Conservation (phyloP, 2,888 invertebrate genomes). For the Lordiphosa fenestrarum region DNA sequence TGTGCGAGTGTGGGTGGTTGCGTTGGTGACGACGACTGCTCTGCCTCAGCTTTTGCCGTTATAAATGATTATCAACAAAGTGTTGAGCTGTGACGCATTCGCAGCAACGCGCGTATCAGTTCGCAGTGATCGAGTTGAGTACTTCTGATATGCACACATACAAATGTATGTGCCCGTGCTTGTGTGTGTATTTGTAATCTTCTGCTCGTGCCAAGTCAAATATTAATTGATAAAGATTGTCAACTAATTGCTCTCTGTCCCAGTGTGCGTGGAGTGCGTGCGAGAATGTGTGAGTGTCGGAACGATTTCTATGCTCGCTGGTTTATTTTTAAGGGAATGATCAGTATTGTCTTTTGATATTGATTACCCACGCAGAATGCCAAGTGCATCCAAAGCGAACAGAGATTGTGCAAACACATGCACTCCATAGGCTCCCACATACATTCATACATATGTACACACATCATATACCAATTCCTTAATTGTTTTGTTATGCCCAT, state of each 20-base stretch:
- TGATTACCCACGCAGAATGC: not conserved
- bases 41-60: slow-evolving; percentile 1
- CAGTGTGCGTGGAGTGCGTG: slow-evolving; percentile 7
- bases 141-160: slow-evolving; percentile 6
- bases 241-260: slow-evolving; percentile 12
- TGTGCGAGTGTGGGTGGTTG: slow-evolving; percentile 5
- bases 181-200: slow-evolving; percentile 4
- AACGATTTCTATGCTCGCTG: not conserved
- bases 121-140: slow-evolving; percentile 1
- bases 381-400: not conserved
- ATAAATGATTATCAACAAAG: slow-evolving; percentile 8
- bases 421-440: not conserved
- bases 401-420: slow-evolving; percentile 3
- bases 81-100: slow-evolving; percentile 3
- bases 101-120: slow-evolving; percentile 6
- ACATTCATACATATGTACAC: not conserved
- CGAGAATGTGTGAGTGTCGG: not conserved
- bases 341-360: not conserved
- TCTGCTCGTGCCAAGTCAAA: slow-evolving; percentile 3
- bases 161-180: slow-evolving; percentile 1
- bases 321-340: not conserved
- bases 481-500: slow-evolving; percentile 10
- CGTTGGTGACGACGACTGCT: slow-evolving; percentile 3
- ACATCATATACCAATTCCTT: not conserved
- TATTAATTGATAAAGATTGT: slow-evolving; percentile 20